phyloP scores from a whole-genome alignment of 2,888 invertebrate species.

The Drosophila pegasa region DNA sequence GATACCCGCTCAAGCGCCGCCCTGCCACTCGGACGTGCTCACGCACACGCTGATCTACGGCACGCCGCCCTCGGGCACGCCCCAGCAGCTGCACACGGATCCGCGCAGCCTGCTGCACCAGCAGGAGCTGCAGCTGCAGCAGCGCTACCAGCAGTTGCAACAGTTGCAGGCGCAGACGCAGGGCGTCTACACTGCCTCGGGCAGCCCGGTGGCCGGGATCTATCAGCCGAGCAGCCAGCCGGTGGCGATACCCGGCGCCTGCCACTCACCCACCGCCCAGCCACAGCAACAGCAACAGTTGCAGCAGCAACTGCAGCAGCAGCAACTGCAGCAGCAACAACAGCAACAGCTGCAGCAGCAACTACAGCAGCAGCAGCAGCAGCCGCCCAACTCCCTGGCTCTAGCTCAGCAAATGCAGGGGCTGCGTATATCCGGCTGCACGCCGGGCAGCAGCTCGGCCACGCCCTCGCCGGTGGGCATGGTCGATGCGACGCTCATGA shows the following conservation, averaged over 20 bases:
- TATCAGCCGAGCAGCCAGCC: conserved; percentile 63
- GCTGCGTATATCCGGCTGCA: conserved; percentile 75
- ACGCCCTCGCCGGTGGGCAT: conserved; percentile 76
- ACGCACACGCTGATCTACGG: conserved; percentile 84
- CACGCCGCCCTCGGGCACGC: conserved; percentile 80
- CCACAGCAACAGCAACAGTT: conserved; percentile 22
- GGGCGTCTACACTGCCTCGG: conserved; percentile 75
- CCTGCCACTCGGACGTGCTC: conserved; percentile 78
- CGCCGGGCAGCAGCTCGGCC: conserved; percentile 62
- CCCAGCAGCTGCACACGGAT: conserved; percentile 79
- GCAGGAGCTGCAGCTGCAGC: conserved; percentile 83
- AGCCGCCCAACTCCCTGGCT: conserved; percentile 52
- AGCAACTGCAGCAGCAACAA: conserved; percentile 46
- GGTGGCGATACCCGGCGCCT: conserved; percentile 67
- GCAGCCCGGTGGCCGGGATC: conserved; percentile 58
- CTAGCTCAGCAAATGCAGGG: conserved; percentile 83
- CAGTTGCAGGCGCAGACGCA: conserved; percentile 84
- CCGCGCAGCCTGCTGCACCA: conserved; percentile 82
- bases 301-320: conserved; percentile 42
- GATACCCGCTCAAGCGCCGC: conserved; percentile 55
- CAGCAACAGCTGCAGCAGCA: conserved; percentile 18
- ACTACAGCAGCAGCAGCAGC: conserved; percentile 40
- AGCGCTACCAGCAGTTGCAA: conserved; percentile 83
- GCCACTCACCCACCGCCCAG: conserved; percentile 55
- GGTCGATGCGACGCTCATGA: conserved; percentile 68